These are phyloP conservation scores for Poecilobothrus nobilitatus DNA, from an alignment of 2,888 invertebrate species.

Conservation along the genomic window DNA sequence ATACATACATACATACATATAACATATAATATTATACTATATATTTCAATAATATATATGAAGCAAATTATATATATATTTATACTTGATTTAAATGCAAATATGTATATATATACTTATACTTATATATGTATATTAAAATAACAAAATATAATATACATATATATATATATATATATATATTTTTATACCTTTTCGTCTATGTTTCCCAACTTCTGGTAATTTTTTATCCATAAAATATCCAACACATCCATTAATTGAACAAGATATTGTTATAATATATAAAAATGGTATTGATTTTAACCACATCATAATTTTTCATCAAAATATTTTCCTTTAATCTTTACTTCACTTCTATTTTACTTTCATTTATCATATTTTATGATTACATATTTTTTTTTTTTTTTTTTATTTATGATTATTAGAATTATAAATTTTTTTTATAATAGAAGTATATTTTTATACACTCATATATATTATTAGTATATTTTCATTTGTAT, in stretches of 20 bases:
- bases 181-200: neutral
- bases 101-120: no score
- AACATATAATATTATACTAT: no score
- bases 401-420: neutral
- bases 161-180: no score
- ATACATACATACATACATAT: no score
- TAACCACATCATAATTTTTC: constrained; percentile 1
- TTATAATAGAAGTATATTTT: neutral
- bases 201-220: constrained; percentile 3
- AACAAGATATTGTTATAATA: constrained; percentile 3
- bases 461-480: no score
- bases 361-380: neutral
- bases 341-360: neutral
- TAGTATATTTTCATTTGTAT: no score
- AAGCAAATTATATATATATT: no score
- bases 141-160: no score
- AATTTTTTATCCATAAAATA: constrained; percentile 4
- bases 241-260: constrained; percentile 6
- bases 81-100: no score
- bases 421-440: neutral
- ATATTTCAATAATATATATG: no score
- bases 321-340: neutral
- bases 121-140: no score
- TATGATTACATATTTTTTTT: neutral
- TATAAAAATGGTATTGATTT: constrained; percentile 1